A percentile compares a stretch with the other conserved stretches of the same genome.
These are phyloP conservation scores for Semaprochilodus insignis DNA, from an alignment of 2,797 vertebrate genomes.

Conservation along the genomic window DNA sequence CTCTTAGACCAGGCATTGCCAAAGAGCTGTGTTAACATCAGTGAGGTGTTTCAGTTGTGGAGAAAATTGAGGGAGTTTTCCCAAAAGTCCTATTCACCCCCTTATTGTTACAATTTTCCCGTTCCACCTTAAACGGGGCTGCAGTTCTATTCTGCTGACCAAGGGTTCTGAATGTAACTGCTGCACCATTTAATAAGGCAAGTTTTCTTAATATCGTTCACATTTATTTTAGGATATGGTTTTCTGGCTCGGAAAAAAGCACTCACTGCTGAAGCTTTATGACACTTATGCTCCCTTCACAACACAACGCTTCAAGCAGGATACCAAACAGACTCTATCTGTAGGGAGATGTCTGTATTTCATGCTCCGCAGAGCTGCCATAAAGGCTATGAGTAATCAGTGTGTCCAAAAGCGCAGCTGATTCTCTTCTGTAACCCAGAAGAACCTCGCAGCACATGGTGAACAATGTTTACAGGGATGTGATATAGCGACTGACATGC, in stretches of 20 bases:
- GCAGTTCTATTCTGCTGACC: too few relatives aligned
- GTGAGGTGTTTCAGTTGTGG: too few relatives aligned
- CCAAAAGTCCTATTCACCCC: too few relatives aligned
- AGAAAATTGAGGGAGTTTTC: too few relatives aligned
- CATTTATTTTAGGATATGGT: background rate
- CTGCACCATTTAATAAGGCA: too few relatives aligned
- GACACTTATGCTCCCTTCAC: background rate
- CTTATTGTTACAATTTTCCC: too few relatives aligned
- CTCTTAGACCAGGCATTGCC: too few relatives aligned
- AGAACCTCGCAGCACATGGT: background rate
- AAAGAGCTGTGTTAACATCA: too few relatives aligned
- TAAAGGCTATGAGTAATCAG: slow-evolving; percentile 24
- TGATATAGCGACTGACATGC: background rate
- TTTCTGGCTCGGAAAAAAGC: background rate
- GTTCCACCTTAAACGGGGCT: too few relatives aligned
- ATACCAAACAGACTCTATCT: background rate
- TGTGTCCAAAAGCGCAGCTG: background rate
- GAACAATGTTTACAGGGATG: background rate
- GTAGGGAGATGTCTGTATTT: background rate
- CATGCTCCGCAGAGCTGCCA: slow-evolving; percentile 13
- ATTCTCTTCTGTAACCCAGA: slow-evolving; percentile 3
- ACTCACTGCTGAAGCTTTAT: background rate
- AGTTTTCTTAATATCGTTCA: too few relatives aligned
- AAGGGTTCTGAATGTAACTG: too few relatives aligned
- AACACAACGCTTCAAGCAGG: background rate